phyloP scores from a whole-genome alignment of 2,113 vertebrate species.

The Panthera uncia region DNA sequence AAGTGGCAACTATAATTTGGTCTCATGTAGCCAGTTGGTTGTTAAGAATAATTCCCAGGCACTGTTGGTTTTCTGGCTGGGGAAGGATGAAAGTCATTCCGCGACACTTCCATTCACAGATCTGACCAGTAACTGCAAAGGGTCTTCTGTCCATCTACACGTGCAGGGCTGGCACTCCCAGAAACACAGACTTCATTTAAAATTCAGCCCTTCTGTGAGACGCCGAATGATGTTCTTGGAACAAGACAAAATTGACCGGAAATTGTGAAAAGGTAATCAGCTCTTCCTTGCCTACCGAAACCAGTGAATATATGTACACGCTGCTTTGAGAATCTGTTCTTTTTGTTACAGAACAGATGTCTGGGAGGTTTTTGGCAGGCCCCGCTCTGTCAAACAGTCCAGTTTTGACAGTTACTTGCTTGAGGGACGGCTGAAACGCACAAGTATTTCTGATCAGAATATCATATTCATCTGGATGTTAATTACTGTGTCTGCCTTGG shows the following conservation, averaged over 20 bases:
- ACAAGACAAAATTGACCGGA: conserved; percentile 79
- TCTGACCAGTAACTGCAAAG: fast-evolving
- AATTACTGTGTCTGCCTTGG: conserved; percentile 97
- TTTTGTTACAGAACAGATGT: conserved; percentile 94
- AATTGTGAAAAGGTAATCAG: conserved; percentile 79
- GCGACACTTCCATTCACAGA: not conserved
- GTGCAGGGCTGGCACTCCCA: not conserved
- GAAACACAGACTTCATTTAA: conserved; percentile 33
- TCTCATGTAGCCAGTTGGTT: not conserved
- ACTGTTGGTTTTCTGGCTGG: not conserved
- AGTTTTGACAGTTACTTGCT: conserved; percentile 97
- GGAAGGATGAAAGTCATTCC: not conserved
- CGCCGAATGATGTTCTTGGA: conserved; percentile 72
- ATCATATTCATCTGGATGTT: conserved; percentile 99
- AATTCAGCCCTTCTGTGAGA: conserved; percentile 66
- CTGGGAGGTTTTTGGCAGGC: conserved; percentile 94
- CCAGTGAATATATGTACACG: conserved; percentile 63
- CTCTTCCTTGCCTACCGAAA: conserved; percentile 79
- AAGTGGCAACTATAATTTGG: not conserved
- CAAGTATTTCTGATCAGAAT: conserved; percentile 97
- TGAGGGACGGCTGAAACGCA: conserved; percentile 96
- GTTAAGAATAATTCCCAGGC: not conserved
- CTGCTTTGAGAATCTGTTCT: conserved; percentile 81
- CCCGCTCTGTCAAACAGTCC: conserved; percentile 94
- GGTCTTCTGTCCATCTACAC: not conserved